These are phyloP conservation scores for Epirrhoe tristata DNA, from an alignment of 2,888 invertebrate genomes.

Conservation along the genomic window DNA sequence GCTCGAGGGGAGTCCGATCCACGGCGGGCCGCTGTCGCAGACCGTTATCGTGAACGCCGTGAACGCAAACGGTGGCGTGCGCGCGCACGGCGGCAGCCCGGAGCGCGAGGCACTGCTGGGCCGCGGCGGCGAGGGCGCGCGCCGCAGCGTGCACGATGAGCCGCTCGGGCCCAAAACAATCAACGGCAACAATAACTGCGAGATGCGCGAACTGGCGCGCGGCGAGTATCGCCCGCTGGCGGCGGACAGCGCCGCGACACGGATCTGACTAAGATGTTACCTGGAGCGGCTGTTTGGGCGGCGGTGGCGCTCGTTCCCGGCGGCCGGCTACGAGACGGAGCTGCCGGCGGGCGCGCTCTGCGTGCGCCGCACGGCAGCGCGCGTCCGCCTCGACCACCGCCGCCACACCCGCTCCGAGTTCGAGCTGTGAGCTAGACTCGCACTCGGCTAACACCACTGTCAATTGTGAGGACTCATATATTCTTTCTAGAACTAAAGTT, in stretches of 20 bases:
- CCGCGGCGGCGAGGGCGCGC: constrained; percentile 75
- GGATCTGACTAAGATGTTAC: constrained; percentile 92
- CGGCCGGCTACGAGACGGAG: constrained; percentile 73
- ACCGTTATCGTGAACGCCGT: constrained; percentile 82
- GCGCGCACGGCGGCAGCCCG: constrained; percentile 83
- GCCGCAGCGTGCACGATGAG: constrained; percentile 76
- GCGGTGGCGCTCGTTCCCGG: constrained; percentile 83
- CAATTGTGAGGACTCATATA: constrained; percentile 60
- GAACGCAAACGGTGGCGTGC: constrained; percentile 85
- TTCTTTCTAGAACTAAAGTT: constrained; percentile 58
- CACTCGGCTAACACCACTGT: constrained; percentile 50
- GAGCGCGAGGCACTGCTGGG: constrained; percentile 85
- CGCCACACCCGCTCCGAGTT: constrained; percentile 83
- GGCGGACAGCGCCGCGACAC: constrained; percentile 82
- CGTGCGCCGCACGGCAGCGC: constrained; percentile 62
- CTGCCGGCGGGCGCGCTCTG: constrained; percentile 55
- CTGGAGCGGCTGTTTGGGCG: constrained; percentile 89
- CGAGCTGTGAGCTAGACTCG: constrained; percentile 67
- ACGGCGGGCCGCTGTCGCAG: constrained; percentile 79
- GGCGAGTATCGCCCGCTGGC: constrained; percentile 82
- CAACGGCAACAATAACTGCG: constrained; percentile 92
- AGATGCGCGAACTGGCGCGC: constrained; percentile 89
- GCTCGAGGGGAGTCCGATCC: constrained; percentile 75
- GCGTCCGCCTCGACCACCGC: constrained; percentile 77
- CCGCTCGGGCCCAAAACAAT: constrained; percentile 86